Percentiles rank a stretch among this genome's conserved stretches.
These are phyloP conservation scores for Clarias pachynema DNA, from an alignment of 2,797 vertebrate genomes.

Conservation along the genomic window DNA sequence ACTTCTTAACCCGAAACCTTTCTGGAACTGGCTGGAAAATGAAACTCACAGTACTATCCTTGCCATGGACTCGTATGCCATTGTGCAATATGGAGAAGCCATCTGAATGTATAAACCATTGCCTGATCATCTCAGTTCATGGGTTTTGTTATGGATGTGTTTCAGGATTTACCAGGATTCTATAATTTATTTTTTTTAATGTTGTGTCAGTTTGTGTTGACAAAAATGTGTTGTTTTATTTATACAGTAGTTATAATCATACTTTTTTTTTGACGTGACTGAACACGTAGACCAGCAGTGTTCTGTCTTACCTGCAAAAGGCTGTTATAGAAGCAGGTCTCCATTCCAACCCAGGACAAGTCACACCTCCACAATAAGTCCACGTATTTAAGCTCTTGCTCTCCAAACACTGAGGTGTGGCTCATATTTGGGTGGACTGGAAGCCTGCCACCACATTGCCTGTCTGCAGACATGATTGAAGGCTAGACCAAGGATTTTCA, in stretches of 20 bases:
- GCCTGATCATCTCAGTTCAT: constrained; percentile 30
- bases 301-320: neutral
- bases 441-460: neutral
- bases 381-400: neutral
- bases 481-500: neutral
- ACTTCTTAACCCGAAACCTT: neutral
- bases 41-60: constrained; percentile 33
- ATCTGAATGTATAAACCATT: constrained; percentile 46
- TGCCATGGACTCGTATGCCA: constrained; percentile 33
- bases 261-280: constrained; percentile 10
- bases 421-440: neutral
- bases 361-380: neutral
- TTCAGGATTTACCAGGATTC: constrained; percentile 10
- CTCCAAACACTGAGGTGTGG: neutral
- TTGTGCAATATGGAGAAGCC: constrained; percentile 43
- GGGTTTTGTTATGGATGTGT: constrained; percentile 6
- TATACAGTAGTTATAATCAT: neutral
- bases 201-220: constrained; percentile 25
- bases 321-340: neutral
- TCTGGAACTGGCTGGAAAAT: constrained; percentile 27
- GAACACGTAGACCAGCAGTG: neutral
- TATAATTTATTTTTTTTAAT: neutral
- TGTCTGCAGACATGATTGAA: neutral
- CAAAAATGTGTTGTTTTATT: constrained; percentile 14
- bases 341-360: neutral